These are phyloP conservation scores for Chrysochloris asiatica DNA, from an alignment of 2,113 vertebrate species.

Conservation along the genomic window DNA sequence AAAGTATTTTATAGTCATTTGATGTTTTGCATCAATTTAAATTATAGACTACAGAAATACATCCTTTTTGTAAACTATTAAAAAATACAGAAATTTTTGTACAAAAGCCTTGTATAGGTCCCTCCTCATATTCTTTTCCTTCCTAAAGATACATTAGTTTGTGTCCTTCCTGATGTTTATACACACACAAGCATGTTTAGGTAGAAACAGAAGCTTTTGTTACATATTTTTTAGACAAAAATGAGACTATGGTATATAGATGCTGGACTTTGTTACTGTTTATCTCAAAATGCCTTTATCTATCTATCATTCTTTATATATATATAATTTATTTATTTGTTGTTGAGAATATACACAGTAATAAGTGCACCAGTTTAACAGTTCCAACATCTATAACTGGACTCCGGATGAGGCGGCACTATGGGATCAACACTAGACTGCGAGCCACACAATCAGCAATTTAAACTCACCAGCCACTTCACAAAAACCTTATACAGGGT, in stretches of 20 bases:
- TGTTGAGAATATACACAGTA: neutral
- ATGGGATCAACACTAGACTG: too few species aligned
- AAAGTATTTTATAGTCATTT: neutral
- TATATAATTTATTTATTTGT: neutral
- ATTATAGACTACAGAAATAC: neutral
- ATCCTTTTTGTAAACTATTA: slow-evolving; percentile 13
- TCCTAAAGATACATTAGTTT: neutral
- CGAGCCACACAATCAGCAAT: too few species aligned
- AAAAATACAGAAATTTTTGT: neutral
- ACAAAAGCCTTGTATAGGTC: neutral
- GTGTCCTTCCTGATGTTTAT: neutral
- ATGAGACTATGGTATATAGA: neutral
- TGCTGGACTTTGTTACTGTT: neutral
- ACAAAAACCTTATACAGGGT: too few species aligned
- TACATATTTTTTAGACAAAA: neutral
- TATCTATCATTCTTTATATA: neutral
- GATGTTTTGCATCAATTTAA: neutral
- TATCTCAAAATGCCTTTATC: neutral
- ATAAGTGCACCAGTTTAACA: too few species aligned
- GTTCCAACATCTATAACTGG: too few species aligned
- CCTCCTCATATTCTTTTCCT: neutral
- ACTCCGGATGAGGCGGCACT: too few species aligned
- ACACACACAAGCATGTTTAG: neutral
- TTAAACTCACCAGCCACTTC: too few species aligned
- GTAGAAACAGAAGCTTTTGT: slow-evolving; percentile 2